phyloP scores from a whole-genome alignment of 2,797 vertebrate species.

The Lagorchestes hirsutus region DNA sequence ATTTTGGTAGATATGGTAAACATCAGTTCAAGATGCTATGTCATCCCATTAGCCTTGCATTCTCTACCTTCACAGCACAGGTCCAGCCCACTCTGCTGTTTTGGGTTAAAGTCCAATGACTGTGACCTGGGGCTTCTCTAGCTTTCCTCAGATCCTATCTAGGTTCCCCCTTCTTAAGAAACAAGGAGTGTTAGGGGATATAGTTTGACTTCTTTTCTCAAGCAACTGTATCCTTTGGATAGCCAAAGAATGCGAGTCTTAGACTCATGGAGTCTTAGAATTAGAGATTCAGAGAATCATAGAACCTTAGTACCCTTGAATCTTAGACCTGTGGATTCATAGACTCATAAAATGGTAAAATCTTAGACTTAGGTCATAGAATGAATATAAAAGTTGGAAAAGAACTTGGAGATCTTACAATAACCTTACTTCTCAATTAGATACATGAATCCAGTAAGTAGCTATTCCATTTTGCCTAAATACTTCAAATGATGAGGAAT shows the following conservation, averaged over 20 bases:
- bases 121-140: background rate
- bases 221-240: background rate
- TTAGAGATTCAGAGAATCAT: background rate
- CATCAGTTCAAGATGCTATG: background rate
- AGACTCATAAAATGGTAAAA: background rate
- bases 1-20: background rate
- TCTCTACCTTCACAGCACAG: background rate
- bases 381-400: background rate
- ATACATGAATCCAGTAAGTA: background rate
- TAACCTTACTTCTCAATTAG: background rate
- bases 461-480: background rate
- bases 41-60: background rate
- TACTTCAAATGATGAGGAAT: background rate
- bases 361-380: background rate
- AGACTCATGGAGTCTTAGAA: background rate
- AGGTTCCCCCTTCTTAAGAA: background rate
- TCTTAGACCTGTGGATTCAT: background rate
- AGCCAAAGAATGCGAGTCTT: background rate
- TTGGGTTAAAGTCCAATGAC: background rate
- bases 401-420: background rate
- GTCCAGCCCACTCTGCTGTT: background rate
- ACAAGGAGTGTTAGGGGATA: background rate
- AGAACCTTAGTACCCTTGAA: background rate
- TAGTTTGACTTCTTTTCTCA: background rate
- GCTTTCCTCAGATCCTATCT: background rate